A percentile compares a stretch with the other conserved stretches of the same genome.
These are phyloP conservation scores for Poecilia velifera DNA, from an alignment of 2,797 vertebrate genomes.

Conservation along the genomic window DNA sequence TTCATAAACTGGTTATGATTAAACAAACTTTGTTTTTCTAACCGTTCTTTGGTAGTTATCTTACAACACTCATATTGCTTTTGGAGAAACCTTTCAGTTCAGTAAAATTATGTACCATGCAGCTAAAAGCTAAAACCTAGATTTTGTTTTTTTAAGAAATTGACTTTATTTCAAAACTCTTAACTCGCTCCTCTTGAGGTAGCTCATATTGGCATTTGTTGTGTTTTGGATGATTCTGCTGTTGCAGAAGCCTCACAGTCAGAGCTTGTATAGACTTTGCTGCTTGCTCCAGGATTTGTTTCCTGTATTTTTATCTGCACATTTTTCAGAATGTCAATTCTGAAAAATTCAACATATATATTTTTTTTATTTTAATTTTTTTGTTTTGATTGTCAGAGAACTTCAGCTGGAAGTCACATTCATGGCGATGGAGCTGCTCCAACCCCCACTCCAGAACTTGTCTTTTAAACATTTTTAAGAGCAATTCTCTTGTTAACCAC, in stretches of 20 bases:
- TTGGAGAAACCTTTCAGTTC: background rate
- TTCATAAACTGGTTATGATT: background rate
- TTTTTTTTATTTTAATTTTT: background rate
- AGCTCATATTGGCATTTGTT: background rate
- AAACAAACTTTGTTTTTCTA: background rate
- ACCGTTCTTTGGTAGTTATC: background rate
- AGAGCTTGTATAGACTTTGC: background rate
- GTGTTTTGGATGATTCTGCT: background rate
- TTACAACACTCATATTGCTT: background rate
- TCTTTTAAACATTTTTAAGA: background rate
- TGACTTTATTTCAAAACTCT: background rate
- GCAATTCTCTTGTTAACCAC: background rate
- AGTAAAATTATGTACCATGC: background rate
- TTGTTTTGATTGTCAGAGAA: background rate
- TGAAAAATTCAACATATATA: background rate
- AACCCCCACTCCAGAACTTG: background rate
- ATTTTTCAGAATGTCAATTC: background rate
- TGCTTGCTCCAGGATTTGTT: background rate
- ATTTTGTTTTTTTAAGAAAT: background rate
- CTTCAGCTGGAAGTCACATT: background rate
- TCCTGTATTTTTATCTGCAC: background rate
- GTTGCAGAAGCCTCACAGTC: background rate
- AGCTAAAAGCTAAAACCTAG: background rate
- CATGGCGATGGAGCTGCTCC: background rate
- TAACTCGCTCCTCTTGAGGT: background rate